Base-by-base conservation (phyloP, 2,888 invertebrate species). In the Stenodema calcarata region DNA sequence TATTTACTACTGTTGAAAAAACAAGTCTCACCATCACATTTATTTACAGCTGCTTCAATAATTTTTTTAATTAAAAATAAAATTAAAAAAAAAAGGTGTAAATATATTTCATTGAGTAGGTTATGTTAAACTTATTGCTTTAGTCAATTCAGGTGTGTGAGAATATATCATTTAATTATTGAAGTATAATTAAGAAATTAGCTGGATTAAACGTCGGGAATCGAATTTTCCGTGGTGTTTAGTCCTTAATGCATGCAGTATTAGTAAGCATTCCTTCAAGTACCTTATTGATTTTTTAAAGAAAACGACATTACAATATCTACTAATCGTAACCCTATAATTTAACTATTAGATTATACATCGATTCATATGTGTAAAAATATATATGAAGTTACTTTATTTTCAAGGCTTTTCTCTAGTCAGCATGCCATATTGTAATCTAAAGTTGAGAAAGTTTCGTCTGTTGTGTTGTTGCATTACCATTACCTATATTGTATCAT, bases 191-290 rank as follows among this genome's bases (percentile, higher is more conserved):
- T 73, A 35, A 41, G 1, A 35, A 18, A 54, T 4, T 6, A 54
- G 3, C 2, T 54, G 16, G n/a, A 54, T 54, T 54, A 18, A 18
- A 16, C 0, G 28, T 35, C 18, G 30, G 16, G 73, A 12, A 35
- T 16, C 73, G 41, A 73, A 73, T 35, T 35, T 73, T 73, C 73
- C 30, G 73, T 73, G 16, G 73, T 73, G 41, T 35, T 28, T 73
- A 73, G 73, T 35, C 73, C 18, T 73, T 73, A 62, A 62, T 73
- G 73, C 73, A 73, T 50, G 80, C 80, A 80, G 80, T 80, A 80
- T 80, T 80, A 80, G 50, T 80, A 80, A 80, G 80, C 80, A 80
- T 80, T 80, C 80, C 80, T 80, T 79, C n/a, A 14, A 27, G 28
- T 78, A 78, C 35, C 9, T 73, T 28, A 73, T 73, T 73, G 41